Evolutionary conservation across 2,888 invertebrate species (phyloP).

Genomic region (Cosmorhoe ocellata): DNA sequence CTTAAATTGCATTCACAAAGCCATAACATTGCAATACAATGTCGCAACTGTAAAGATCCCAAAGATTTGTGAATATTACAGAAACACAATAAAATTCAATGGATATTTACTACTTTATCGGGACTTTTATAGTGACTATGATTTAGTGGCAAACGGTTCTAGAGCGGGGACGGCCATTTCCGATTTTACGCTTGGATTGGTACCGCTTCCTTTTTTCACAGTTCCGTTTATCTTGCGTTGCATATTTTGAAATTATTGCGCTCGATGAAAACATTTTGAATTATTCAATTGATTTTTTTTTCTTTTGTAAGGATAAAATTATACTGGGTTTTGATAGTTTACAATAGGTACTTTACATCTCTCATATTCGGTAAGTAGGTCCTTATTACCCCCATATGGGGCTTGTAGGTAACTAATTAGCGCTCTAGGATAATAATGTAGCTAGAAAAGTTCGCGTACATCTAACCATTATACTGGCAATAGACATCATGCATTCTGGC

Average conservation of each 20-base stretch:
- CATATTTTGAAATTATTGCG: conserved; percentile 32
- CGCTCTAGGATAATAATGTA: no score
- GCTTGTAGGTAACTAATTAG: no score
- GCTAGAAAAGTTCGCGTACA: no score
- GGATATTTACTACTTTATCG: conserved; percentile 72
- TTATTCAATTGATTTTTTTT: no score
- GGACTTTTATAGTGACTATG: conserved; percentile 74
- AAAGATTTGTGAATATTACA: conserved; percentile 60
- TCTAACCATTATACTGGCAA: no score
- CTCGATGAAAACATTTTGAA: conserved; percentile 7
- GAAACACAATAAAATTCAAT: conserved; percentile 65
- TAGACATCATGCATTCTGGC: no score
- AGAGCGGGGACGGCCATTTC: conserved; percentile 65
- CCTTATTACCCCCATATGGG: no score
- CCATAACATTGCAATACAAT: conserved; percentile 26
- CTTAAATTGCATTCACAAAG: background rate
- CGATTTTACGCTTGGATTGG: conserved; percentile 69
- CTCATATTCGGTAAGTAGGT: no score
- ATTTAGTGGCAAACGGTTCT: conserved; percentile 70
- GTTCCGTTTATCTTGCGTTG: conserved; percentile 33
- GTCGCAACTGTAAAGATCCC: conserved; percentile 31
- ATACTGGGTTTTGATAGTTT: no score
- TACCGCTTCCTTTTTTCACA: conserved; percentile 47
- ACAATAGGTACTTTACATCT: no score
- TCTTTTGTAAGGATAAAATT: no score